Conservation (phyloP, 1,140 invertebrate species). For the Pogonognathellus flavescens region DNA sequence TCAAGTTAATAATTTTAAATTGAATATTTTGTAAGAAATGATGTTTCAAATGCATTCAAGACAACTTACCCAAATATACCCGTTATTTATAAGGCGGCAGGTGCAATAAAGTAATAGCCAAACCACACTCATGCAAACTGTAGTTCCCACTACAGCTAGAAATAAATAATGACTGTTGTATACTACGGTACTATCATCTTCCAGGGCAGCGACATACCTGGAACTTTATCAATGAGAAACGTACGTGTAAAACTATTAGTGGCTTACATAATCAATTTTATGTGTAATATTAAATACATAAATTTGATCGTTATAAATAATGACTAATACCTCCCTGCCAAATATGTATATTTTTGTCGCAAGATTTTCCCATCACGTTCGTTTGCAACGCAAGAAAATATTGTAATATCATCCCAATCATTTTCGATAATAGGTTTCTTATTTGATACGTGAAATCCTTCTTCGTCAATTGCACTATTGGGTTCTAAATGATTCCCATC, state of each 20-base stretch:
- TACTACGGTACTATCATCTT: not conserved
- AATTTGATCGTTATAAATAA: not conserved
- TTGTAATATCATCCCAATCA: slow-evolving; percentile 20
- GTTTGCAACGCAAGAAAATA: slow-evolving; percentile 41
- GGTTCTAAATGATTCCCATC: not conserved
- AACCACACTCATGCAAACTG: not conserved
- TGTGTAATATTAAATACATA: not conserved
- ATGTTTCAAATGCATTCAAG: no score
- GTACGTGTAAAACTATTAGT: not conserved
- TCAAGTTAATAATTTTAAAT: not conserved
- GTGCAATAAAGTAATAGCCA: slow-evolving; percentile 1
- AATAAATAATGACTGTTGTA: not conserved
- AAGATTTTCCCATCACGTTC: slow-evolving; percentile 36
- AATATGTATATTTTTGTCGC: slow-evolving; percentile 35
- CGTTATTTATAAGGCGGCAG: slow-evolving; percentile 43
- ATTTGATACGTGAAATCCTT: not conserved
- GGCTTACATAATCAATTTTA: not conserved
- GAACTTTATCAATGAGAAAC: not conserved
- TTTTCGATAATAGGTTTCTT: not conserved
- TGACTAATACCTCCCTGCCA: not conserved
- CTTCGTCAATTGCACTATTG: not conserved
- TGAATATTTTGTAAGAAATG: no score
- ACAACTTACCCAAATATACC: not conserved
- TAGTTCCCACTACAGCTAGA: slow-evolving; percentile 5
- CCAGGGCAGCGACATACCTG: not conserved